Evolutionary conservation across 2,797 vertebrate species (phyloP).

Genomic region (Loris lydekkerianus): DNA sequence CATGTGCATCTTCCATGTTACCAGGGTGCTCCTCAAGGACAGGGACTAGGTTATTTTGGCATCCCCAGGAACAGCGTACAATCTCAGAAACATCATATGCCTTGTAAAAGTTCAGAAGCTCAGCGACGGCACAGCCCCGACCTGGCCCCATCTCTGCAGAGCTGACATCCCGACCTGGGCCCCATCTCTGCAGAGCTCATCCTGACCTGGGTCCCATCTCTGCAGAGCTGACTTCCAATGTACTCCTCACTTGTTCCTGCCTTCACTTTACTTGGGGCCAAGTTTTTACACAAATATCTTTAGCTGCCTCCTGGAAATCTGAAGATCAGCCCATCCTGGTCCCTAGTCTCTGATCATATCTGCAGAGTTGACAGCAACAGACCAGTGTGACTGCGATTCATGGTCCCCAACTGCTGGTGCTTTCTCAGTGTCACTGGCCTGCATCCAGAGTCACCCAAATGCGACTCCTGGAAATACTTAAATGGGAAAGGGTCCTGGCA

Average conservation of each 20-base stretch:
- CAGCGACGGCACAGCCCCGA: not conserved
- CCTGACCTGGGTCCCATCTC: not conserved
- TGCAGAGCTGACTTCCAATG: not conserved
- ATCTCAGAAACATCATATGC: not conserved
- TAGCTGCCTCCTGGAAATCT: not conserved
- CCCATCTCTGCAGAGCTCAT: too few relatives aligned
- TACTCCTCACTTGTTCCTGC: too few relatives aligned
- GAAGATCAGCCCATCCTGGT: not conserved
- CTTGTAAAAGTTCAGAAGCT: not conserved
- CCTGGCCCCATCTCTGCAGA: not conserved
- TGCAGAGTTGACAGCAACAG: not conserved
- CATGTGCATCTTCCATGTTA: rapidly evolving
- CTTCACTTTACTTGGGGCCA: not conserved
- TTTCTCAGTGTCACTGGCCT: not conserved
- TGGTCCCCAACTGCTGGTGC: too few relatives aligned
- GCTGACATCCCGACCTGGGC: not conserved
- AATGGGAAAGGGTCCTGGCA: not conserved
- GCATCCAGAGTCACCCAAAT: not conserved
- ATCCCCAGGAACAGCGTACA: not conserved
- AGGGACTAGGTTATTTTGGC: rapidly evolving
- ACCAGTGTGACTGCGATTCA: too few relatives aligned
- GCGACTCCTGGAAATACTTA: not conserved
- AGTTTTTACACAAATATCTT: not conserved
- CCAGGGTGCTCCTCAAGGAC: not conserved
- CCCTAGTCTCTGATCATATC: not conserved